Conservation (phyloP, 2,797 vertebrate species). For the Amblyopsis hoosieri region DNA sequence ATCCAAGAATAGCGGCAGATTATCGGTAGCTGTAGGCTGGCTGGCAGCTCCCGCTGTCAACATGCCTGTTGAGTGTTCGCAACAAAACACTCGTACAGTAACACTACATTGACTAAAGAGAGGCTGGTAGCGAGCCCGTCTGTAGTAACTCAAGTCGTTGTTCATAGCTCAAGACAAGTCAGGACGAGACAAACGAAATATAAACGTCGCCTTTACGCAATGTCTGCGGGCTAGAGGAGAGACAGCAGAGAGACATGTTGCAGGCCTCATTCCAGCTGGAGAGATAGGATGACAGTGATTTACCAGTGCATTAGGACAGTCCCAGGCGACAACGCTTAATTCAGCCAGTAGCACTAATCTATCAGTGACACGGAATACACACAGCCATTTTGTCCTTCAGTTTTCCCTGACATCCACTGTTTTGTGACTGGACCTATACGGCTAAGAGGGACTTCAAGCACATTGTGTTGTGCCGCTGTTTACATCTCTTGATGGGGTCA, state of each 20-base stretch:
- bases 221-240: slow-evolving; percentile 11
- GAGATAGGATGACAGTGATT: slow-evolving; percentile 57
- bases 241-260: slow-evolving; percentile 14
- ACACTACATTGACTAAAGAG: no score
- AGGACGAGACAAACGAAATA: background rate
- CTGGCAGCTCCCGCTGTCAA: no score
- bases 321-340: slow-evolving; percentile 13
- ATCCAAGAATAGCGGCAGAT: no score
- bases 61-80: no score
- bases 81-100: no score
- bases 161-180: background rate
- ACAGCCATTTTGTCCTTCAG: slow-evolving; percentile 17
- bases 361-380: slow-evolving; percentile 14
- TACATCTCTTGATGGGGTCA: no score
- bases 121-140: no score
- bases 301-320: slow-evolving; percentile 56
- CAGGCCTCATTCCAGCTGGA: slow-evolving; percentile 19
- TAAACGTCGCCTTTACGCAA: slow-evolving; percentile 10
- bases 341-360: slow-evolving; percentile 12
- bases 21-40: no score
- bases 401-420: slow-evolving; percentile 4
- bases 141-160: no score
- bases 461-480: no score
- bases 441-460: no score
- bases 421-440: background rate